Evolutionary conservation across 1,140 invertebrate genomes (phyloP), one percentile per base, ranked within the genome.

Genomic region (Acromyrmex charruanus): DNA sequence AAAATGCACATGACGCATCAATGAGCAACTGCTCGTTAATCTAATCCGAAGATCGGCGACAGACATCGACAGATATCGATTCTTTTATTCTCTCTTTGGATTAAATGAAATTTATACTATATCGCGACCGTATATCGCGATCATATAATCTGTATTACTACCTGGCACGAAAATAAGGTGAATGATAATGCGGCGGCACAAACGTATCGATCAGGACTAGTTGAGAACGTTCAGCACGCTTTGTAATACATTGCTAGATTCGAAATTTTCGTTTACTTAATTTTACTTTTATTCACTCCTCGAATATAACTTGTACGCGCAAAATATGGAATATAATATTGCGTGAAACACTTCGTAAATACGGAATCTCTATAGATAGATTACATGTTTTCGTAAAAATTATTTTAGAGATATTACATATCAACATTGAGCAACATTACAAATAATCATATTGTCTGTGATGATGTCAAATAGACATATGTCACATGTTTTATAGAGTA

Each of bases 161-260:
- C 9, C 2, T 18, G 25, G 21, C 31, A 49, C 16, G 61, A 25
- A 55, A 55, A 71, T 28, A 31, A 59, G 4, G 5, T n/a, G 44
- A 74, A 31, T 58, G 35, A 82, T 74, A 82, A 74, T 68, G 25
- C 39, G 25, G 14, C 1, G 35, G 25, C 7, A 72, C 55, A 74
- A 84, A 84, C 74, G 18, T 84, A 84, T 84, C 28, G 80, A 84
- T 75, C 55, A 39, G 55, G 18, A 35, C 14, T 39, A 3, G n/a
- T 58, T 59, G 18, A 69, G 9, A 81, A 81, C 49, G 28, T 75
- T 51, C 14, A 7, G 12, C 31, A 28, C 2, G 18, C 5, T n/a
- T 39, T 31, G 25, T 31, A 49, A 31, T 28, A 21, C 35, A 2
- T 82, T 49, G 25, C 7, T 74, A 49, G 49, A 51, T 51, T 28